phyloP scores from a whole-genome alignment of 2,888 invertebrate genomes.

The Drosophila neonasuta region DNA sequence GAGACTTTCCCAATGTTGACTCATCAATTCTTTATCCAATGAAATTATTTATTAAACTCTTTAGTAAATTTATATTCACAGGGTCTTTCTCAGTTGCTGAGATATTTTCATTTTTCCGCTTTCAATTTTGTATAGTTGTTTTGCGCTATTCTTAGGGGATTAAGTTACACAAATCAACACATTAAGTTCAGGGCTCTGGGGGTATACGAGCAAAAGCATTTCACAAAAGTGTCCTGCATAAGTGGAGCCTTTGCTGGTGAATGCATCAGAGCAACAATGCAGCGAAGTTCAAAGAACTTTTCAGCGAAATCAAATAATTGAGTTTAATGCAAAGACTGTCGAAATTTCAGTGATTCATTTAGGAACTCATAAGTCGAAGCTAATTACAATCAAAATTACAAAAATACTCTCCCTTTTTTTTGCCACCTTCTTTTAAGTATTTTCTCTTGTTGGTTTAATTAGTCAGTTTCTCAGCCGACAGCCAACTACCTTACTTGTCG shows the following conservation, averaged over 20 bases:
- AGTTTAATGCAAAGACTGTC: no score
- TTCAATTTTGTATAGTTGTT: neutral
- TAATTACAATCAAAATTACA: neutral
- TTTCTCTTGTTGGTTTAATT: constrained; percentile 13
- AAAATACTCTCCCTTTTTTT: neutral
- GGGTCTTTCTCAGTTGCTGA: neutral
- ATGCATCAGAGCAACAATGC: constrained; percentile 26
- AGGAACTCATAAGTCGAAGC: neutral
- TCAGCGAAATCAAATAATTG: constrained; percentile 21
- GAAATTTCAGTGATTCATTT: neutral
- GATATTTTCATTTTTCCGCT: neutral
- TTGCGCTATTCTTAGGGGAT: constrained; percentile 43
- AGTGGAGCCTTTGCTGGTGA: constrained; percentile 6
- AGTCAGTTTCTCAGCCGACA: constrained; percentile 6
- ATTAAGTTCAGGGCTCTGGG: constrained; percentile 43
- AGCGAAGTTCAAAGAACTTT: constrained; percentile 38
- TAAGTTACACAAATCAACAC: constrained; percentile 66
- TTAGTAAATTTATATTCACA: neutral
- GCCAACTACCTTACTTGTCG: constrained; percentile 15
- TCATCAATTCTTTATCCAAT: no score
- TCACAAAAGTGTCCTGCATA: neutral
- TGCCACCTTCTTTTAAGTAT: neutral
- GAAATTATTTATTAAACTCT: no score
- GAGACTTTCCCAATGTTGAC: no score
- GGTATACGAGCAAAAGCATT: constrained; percentile 13